A percentile compares a stretch with the other conserved stretches of the same genome.
These are phyloP conservation scores for Empis livida DNA, from an alignment of 2,888 invertebrate genomes.

Conservation along the genomic window DNA sequence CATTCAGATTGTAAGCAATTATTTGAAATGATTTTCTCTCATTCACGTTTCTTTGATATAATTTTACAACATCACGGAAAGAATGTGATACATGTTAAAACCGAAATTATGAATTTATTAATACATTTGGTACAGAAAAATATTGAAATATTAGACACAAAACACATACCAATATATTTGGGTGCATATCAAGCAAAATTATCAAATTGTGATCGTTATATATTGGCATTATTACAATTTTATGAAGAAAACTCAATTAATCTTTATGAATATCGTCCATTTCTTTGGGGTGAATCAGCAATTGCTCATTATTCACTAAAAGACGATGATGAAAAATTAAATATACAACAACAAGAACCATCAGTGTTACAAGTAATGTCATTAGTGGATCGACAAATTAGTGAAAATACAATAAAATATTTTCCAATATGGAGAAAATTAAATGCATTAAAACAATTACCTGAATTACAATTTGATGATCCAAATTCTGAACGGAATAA, in stretches of 20 bases:
- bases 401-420: conserved; percentile 52
- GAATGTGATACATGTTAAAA: conserved; percentile 36
- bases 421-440: conserved; percentile 54
- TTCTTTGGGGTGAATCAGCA: conserved; percentile 73
- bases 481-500: conserved; percentile 14
- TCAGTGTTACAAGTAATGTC: conserved; percentile 59
- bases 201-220: conserved; percentile 52
- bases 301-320: conserved; percentile 59
- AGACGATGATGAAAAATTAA: conserved; percentile 38
- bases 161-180: conserved; percentile 62
- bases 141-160: conserved; percentile 45
- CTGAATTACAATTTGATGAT: conserved; percentile 20
- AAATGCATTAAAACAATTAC: conserved; percentile 27
- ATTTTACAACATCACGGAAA: conserved; percentile 41
- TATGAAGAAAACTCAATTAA: conserved; percentile 56
- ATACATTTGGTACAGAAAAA: conserved; percentile 49
- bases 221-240: conserved; percentile 50
- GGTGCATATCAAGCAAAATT: conserved; percentile 67
- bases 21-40: conserved; percentile 61
- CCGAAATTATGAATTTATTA: conserved; percentile 51
- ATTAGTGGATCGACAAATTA: conserved; percentile 49
- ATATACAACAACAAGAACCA: conserved; percentile 52
- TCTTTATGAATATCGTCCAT: conserved; percentile 58
- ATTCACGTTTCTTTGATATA: conserved; percentile 63
- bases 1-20: conserved; percentile 39